Conservation (phyloP, 1,140 invertebrate genomes). For the Propsilocerus akamusi region DNA sequence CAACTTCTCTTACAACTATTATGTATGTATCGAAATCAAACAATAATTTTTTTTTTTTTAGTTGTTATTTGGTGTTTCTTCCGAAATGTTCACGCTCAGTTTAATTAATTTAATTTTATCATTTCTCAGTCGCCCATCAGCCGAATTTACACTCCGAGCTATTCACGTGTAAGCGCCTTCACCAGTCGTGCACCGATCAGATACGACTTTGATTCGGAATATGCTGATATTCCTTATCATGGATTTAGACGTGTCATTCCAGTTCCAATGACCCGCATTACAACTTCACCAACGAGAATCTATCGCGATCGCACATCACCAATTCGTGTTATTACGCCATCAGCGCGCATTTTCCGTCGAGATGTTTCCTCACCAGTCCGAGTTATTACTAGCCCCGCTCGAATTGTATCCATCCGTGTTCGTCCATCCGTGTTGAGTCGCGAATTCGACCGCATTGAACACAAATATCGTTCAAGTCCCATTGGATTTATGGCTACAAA, state of each 20-base stretch:
- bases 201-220: no score
- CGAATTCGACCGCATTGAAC: constrained; percentile 50
- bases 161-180: no score
- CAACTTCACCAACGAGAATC: constrained; percentile 18
- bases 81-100: no score
- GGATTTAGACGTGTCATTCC: background rate
- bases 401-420: constrained; percentile 36
- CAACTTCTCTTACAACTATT: no score
- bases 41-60: no score
- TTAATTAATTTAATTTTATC: no score
- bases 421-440: constrained; percentile 47
- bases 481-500: constrained; percentile 43
- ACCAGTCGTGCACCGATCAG: no score
- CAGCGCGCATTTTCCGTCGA: constrained; percentile 13
- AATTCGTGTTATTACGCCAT: constrained; percentile 23
- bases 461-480: constrained; percentile 38
- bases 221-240: no score
- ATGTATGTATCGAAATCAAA: no score
- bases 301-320: background rate
- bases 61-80: no score
- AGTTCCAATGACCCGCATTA: constrained; percentile 11
- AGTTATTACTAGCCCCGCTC: constrained; percentile 27
- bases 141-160: no score
- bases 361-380: constrained; percentile 6
- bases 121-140: no score